phyloP scores from a whole-genome alignment of 2,113 vertebrate species.

The Pollimyrus isidori region DNA sequence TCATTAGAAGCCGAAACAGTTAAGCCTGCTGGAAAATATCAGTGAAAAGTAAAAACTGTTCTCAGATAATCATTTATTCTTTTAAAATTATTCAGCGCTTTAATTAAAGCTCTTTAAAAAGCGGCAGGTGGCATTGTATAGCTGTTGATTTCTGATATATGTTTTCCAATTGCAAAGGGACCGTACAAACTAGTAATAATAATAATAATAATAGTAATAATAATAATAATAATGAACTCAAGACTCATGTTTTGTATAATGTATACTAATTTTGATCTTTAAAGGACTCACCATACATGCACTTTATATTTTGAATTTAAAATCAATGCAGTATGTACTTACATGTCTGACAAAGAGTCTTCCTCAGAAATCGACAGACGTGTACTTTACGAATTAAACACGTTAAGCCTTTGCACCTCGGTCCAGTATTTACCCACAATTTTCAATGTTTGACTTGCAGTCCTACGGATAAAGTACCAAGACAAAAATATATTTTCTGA shows the following conservation, averaged over 20 bases:
- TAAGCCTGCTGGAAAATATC: conserved; percentile 53
- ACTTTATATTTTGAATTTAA: not conserved
- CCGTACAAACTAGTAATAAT: not conserved
- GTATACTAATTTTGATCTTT: not conserved
- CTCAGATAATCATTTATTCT: conserved; percentile 34
- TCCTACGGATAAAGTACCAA: not conserved
- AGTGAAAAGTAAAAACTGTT: conserved; percentile 46
- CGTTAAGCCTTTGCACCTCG: not conserved
- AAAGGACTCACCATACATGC: not conserved
- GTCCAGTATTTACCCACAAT: not conserved
- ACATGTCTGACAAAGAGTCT: not conserved
- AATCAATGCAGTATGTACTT: not conserved
- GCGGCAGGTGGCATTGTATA: conserved; percentile 37
- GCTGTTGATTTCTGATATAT: conserved; percentile 23
- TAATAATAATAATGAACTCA: not conserved
- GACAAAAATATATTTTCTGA: not conserved
- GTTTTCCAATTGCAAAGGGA: not conserved
- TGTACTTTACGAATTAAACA: not conserved
- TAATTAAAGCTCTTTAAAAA: conserved; percentile 17
- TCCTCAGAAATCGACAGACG: not conserved
- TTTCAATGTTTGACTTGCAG: conserved; percentile 1
- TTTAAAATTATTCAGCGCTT: conserved; percentile 13
- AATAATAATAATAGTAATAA: conserved; percentile 1
- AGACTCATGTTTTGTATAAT: not conserved
- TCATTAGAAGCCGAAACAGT: conserved; percentile 66